Base-by-base conservation (phyloP, 2,113 vertebrate genomes). In the Thalassarche chlororhynchos region DNA sequence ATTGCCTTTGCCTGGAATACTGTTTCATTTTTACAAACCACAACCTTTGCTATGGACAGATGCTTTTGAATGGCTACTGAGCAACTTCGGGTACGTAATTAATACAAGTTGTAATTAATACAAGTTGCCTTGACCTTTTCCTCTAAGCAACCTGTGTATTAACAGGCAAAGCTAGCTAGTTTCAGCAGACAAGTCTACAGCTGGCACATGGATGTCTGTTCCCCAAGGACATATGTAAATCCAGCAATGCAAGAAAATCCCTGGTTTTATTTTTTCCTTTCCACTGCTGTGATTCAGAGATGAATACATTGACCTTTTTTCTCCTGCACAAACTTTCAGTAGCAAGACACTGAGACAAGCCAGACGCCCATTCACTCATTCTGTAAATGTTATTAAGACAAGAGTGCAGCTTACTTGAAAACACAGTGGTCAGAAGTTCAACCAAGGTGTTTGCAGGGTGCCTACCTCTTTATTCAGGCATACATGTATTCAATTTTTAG, bases 241-340 rank as follows among this genome's bases (percentile, higher is more conserved):
- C 29, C 64, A 84, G 42, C 32, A 91, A 49, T 14, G 71, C 40
- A 84, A 84, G 69, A 93, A 96, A 93, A 93, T 61, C 28, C 42
- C 12, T 24, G 31, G 17, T 42, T 47, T 60, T n/a, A n/a, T 57
- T 49, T 34, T 55, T 26, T 1, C 2, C 5, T 65, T 84, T 38
- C 25, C 23, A 36, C 20, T 60, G 62, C 34, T 83, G 12, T 64
- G 64, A 87, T 77, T 95, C 89, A 72, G 31, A 95, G 64, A 55
- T 90, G 81, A 95, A 96, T 92, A 85, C 40, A 88, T 81, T 95
- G 84, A 97, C 92, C 92, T 97, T 97, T 96, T 90, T 88, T 18
- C 19, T 69, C 23, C 64, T 31, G 55, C 76, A 85, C 71, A 96
- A 90, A 85, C 84, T 83, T 74, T 32, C 42, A 44, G 36, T 5